Percentiles rank a stretch among this genome's conserved stretches.
These are phyloP conservation scores for Psettodes erumei DNA, from an alignment of 2,113 vertebrate species.

Conservation along the genomic window DNA sequence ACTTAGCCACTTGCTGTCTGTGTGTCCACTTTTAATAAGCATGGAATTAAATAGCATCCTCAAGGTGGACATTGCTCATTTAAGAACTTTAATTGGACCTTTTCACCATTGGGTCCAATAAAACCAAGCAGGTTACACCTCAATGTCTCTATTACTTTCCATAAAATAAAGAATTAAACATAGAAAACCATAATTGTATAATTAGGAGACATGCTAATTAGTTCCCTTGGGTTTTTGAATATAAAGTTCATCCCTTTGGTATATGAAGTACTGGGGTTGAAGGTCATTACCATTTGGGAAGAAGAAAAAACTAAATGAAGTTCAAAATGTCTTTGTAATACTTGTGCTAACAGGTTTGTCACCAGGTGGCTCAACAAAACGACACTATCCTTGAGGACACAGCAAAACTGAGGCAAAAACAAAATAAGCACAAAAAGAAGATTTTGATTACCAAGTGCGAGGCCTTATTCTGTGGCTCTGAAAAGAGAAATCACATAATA, in stretches of 20 bases:
- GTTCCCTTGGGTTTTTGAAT: conserved; percentile 1
- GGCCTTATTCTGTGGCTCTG: neutral
- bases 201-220: conserved; percentile 22
- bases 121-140: conserved; percentile 4
- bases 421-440: neutral
- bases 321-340: neutral
- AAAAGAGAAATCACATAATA: conserved; percentile 39
- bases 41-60: neutral
- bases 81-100: conserved; percentile 6
- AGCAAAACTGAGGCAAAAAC: neutral
- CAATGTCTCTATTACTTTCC: neutral
- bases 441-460: neutral
- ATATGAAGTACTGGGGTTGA: neutral
- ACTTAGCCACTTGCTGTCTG: neutral
- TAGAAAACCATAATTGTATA: neutral
- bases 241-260: conserved; percentile 14
- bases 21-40: neutral
- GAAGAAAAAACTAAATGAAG: neutral
- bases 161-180: conserved; percentile 3
- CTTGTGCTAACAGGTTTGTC: neutral
- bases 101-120: conserved; percentile 1
- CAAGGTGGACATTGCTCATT: conserved; percentile 1
- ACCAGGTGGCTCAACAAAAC: neutral
- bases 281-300: neutral
- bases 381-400: neutral